Conservation (phyloP, 2,113 vertebrate genomes). For the Lepisosteus osseus region DNA sequence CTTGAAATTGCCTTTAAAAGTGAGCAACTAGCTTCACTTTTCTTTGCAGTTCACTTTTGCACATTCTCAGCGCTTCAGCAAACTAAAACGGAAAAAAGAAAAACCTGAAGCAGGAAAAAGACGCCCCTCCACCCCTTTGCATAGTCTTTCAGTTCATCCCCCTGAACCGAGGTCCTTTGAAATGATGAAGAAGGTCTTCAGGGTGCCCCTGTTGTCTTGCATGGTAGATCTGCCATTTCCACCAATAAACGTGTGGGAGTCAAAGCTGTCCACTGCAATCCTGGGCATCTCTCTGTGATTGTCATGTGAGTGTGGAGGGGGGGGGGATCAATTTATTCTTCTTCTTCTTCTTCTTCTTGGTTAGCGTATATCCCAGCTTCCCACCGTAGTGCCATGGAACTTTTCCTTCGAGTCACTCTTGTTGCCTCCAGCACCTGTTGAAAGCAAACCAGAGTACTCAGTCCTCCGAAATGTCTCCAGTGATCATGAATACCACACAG, state of each 20-base stretch:
- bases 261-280: slow-evolving; percentile 31
- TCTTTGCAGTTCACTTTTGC: slow-evolving; percentile 4
- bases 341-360: slow-evolving; percentile 77
- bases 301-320: slow-evolving; percentile 22
- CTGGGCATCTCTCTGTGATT: slow-evolving; percentile 19
- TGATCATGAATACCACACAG: too few species aligned
- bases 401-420: slow-evolving; percentile 91
- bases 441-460: slow-evolving; percentile 24
- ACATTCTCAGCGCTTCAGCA: slow-evolving; percentile 2
- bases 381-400: slow-evolving; percentile 89
- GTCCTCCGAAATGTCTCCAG: neutral
- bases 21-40: neutral
- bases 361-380: slow-evolving; percentile 95
- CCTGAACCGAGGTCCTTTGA: slow-evolving; percentile 18
- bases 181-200: slow-evolving; percentile 12
- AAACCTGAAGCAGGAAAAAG: slow-evolving; percentile 15
- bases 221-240: slow-evolving; percentile 43
- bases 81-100: slow-evolving; percentile 13
- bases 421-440: slow-evolving; percentile 92
- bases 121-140: neutral
- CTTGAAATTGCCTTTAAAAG: slow-evolving; percentile 8
- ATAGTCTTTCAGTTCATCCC: neutral
- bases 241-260: slow-evolving; percentile 55
- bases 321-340: slow-evolving; percentile 50
- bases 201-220: slow-evolving; percentile 29